Evolutionary conservation across 2,888 invertebrate species (phyloP), one percentile per base, ranked within the genome.

Genomic region (Monopis laevigella): DNA sequence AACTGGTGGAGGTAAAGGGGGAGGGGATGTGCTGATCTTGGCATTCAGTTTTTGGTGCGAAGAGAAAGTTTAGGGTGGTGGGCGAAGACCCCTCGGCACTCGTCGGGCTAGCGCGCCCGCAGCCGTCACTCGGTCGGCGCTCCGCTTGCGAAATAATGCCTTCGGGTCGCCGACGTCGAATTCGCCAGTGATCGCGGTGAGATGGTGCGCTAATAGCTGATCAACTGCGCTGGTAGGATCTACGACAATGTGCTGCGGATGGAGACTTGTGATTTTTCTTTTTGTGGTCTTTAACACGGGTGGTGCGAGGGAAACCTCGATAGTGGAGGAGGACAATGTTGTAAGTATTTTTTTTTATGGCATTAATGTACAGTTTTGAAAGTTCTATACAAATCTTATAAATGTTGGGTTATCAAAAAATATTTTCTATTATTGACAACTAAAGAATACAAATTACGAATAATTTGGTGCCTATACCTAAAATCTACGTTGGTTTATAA

Each of bases 31-130:
- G 46, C 55, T 51, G 59, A 62, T 68, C 68, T 71, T 62, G 66
- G 63, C 45, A 42, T 39, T 42, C 21, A 27, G 38, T 43, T 45
- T 45, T 45, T 43, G 45, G 39, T 54, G 59, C 52, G 62, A 60
- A 63, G 78, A 65, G 78, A 78, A 80, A 80, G 78, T 74, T 48
- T 52, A 60, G 61, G 67, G 74, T 68, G 72, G 70, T 74, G 74
- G 74, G 54, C 63, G 69, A 61, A 65, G 72, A 65, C 59, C 65
- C 59, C 62, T 13, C 35, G 56, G 54, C 65, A 67, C 61, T 67
- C 68, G 62, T 67, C 54, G 65, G 67, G 64, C 54, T 58, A 67
- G 67, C 65, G 69, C 72, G 73, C 69, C 67, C 68, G 72, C 65
- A 70, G 73, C 70, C 77, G 72, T 65, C 70, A 68, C 65, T 68